Conservation (phyloP, 2,888 invertebrate genomes). For the Ephialtes manifestator region DNA sequence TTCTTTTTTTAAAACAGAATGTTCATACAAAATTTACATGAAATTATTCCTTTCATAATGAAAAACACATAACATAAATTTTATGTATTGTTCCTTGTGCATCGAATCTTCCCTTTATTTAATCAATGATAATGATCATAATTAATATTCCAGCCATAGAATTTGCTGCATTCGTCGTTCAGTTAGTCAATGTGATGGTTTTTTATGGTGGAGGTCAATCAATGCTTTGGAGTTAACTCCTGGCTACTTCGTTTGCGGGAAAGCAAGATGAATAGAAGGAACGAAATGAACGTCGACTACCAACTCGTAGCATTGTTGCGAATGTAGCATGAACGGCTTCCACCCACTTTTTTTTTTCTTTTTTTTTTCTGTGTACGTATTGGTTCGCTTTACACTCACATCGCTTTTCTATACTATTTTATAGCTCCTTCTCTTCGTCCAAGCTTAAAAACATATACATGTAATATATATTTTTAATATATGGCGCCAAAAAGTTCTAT, state of each 20-base stretch:
- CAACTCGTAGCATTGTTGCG: conserved; percentile 64
- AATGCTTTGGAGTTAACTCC: conserved; percentile 86
- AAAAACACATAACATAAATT: too few relatives aligned
- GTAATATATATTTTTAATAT: too few relatives aligned
- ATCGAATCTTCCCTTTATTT: background rate
- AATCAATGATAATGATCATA: background rate
- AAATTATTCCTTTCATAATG: too few relatives aligned
- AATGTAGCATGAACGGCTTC: conserved; percentile 61
- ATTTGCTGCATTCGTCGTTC: conserved; percentile 32
- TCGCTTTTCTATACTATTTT: conserved; percentile 55
- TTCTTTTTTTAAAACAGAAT: too few relatives aligned
- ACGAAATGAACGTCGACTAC: conserved; percentile 83
- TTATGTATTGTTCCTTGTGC: too few relatives aligned
- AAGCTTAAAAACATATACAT: background rate
- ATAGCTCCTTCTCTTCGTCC: conserved; percentile 2
- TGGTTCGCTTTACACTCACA: background rate
- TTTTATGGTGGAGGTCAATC: conserved; percentile 78
- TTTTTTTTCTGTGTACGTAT: conserved; percentile 16
- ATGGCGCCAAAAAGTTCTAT: too few relatives aligned
- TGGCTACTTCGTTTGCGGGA: conserved; percentile 85
- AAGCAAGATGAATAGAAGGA: conserved; percentile 85
- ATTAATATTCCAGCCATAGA: background rate
- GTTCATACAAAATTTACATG: too few relatives aligned
- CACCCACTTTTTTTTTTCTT: conserved; percentile 20
- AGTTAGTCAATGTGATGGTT: conserved; percentile 17